A percentile compares a stretch with the other conserved stretches of the same genome.
These are phyloP conservation scores for Drosophila seguyi DNA, from an alignment of 1,140 invertebrate species.

Conservation along the genomic window DNA sequence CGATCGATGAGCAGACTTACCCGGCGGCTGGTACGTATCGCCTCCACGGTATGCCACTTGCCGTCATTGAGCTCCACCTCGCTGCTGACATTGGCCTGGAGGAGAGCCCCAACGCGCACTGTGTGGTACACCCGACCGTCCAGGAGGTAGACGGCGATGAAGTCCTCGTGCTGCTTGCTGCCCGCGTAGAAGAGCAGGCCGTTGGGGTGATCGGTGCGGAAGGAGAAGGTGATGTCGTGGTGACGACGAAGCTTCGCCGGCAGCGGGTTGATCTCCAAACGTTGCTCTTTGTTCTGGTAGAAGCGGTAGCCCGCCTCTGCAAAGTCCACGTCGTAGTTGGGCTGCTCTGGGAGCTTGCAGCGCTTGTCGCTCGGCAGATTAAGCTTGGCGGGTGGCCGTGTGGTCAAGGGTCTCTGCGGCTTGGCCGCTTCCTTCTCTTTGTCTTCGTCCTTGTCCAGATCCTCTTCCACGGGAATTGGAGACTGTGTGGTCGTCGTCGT, in stretches of 20 bases:
- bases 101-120: conserved; percentile 89
- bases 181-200: conserved; percentile 94
- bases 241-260: conserved; percentile 87
- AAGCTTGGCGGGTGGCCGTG: conserved; percentile 51
- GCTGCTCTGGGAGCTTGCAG: conserved; percentile 86
- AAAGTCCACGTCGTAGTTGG: conserved; percentile 78
- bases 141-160: conserved; percentile 92
- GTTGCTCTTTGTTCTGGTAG: conserved; percentile 89
- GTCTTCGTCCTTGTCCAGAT: conserved; percentile 16
- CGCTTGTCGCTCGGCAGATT: conserved; percentile 72
- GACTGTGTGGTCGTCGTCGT: conserved; percentile 47
- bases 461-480: conserved; percentile 16
- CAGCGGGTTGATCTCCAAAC: conserved; percentile 89
- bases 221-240: conserved; percentile 92
- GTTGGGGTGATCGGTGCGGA: conserved; percentile 91
- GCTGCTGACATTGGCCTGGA: conserved; percentile 88
- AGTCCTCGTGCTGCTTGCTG: conserved; percentile 89
- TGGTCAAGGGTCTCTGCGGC: conserved; percentile 40
- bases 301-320: conserved; percentile 78
- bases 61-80: conserved; percentile 91
- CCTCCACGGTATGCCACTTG: conserved; percentile 92
- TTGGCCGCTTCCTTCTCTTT: conserved; percentile 17
- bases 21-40: conserved; percentile 86
- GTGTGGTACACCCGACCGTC: conserved; percentile 91
- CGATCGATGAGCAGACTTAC: conserved; percentile 88